Percentiles rank a stretch among this genome's conserved stretches.
Evolutionary conservation across 30 jellyfish, hydroid and myxozoan species (phyloP).

Genomic region (Pelagia noctiluca): DNA sequence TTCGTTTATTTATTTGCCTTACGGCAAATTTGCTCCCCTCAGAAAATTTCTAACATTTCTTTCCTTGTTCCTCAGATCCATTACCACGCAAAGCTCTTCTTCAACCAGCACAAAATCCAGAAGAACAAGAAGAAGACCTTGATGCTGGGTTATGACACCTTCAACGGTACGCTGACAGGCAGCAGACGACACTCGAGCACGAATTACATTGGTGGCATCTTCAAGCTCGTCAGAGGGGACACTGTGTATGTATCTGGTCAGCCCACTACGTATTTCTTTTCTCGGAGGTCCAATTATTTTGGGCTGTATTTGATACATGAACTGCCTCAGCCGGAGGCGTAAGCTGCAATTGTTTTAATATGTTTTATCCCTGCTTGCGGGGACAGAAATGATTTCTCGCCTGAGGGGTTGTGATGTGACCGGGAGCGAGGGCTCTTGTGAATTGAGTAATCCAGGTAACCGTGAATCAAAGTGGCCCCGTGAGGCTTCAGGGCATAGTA

Average conservation of each 20-base stretch:
- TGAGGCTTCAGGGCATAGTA: too few relatives aligned
- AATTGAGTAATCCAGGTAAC: too few relatives aligned
- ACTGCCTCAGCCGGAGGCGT: too few relatives aligned
- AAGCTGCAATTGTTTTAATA: too few relatives aligned
- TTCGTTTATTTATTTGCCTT: not conserved
- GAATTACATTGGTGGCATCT: constrained; percentile 25
- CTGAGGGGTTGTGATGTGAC: too few relatives aligned
- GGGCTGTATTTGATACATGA: constrained; percentile 9
- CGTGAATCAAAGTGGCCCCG: too few relatives aligned
- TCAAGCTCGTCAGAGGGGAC: constrained; percentile 13
- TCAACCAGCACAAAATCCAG: constrained; percentile 30
- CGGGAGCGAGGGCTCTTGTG: too few relatives aligned
- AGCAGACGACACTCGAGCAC: constrained; percentile 16
- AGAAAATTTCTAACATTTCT: not conserved
- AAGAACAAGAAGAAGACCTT: constrained; percentile 11
- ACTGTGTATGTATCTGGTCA: not conserved
- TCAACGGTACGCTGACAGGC: not conserved
- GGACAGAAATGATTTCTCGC: too few relatives aligned
- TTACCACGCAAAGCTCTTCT: constrained; percentile 18
- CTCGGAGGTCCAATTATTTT: constrained; percentile 4
- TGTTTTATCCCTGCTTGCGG: too few relatives aligned
- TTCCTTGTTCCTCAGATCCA: constrained; percentile 32
- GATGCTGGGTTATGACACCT: constrained; percentile 35
- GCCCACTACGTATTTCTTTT: not conserved
- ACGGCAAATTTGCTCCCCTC: not conserved